Conservation (phyloP, 2,888 invertebrate genomes). For the Druceiella hillmani region DNA sequence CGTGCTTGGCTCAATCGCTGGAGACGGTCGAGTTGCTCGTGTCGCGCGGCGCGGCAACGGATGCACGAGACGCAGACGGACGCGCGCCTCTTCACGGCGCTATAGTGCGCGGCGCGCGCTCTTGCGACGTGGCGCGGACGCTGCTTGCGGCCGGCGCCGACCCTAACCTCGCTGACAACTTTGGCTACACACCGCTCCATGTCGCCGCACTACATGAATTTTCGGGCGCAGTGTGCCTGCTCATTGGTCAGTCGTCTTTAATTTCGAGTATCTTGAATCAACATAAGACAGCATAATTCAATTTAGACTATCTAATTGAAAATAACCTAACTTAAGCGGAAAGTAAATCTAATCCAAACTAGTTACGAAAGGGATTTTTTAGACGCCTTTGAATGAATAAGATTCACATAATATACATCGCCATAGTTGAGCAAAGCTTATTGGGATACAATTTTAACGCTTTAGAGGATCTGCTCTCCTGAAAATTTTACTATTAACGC, state of each 20-base stretch:
- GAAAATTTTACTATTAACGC: too few species aligned
- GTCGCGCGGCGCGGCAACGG: conserved; percentile 57
- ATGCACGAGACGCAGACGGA: conserved; percentile 65
- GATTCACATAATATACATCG: too few species aligned
- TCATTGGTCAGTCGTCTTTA: conserved; percentile 48
- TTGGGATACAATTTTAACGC: too few species aligned
- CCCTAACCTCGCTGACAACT: conserved; percentile 71
- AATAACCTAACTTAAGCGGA: too few species aligned
- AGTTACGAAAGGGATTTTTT: too few species aligned
- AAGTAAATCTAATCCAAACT: too few species aligned
- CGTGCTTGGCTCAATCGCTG: conserved; percentile 72
- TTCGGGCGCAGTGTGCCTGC: conserved; percentile 65
- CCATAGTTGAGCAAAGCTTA: too few species aligned
- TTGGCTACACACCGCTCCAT: conserved; percentile 81
- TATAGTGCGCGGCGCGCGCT: conserved; percentile 69
- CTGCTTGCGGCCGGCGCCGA: conserved; percentile 62
- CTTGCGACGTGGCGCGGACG: conserved; percentile 63
- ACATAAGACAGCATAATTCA: too few species aligned
- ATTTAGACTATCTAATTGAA: too few species aligned
- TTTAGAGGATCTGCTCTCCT: too few species aligned
- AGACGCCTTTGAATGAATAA: too few species aligned
- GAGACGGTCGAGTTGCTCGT: conserved; percentile 71
- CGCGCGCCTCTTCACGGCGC: conserved; percentile 76
- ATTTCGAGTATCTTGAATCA: too few species aligned
- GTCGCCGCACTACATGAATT: conserved; percentile 80